These are phyloP conservation scores for Agrilus mali DNA, from an alignment of 2,888 invertebrate genomes.

Conservation along the genomic window DNA sequence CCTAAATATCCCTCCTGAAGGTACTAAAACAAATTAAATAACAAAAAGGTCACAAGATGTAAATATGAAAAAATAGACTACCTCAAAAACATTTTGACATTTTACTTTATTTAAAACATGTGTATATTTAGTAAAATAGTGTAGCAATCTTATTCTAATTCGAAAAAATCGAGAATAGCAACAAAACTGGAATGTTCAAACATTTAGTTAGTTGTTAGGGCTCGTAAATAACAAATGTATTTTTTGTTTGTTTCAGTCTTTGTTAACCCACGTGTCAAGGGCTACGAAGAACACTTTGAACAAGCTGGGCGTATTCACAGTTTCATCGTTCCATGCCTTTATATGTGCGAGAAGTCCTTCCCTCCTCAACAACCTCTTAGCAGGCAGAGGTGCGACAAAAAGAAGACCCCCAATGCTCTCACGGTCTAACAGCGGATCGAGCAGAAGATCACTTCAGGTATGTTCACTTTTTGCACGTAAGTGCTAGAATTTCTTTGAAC, in stretches of 20 bases:
- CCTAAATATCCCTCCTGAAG: too few species aligned
- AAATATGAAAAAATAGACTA: too few species aligned
- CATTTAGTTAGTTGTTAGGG: too few species aligned
- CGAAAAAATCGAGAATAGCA: too few species aligned
- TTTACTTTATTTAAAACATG: too few species aligned
- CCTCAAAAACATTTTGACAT: too few species aligned
- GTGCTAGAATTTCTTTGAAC: not conserved
- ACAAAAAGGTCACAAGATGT: too few species aligned
- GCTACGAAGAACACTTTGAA: constrained; percentile 90
- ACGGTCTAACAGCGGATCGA: constrained; percentile 79
- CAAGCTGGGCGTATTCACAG: constrained; percentile 93
- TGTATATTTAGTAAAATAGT: too few species aligned
- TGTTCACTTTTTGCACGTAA: constrained; percentile 20
- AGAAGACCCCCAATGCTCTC: constrained; percentile 81
- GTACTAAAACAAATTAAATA: too few species aligned
- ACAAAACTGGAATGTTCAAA: too few species aligned
- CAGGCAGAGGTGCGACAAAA: constrained; percentile 83
- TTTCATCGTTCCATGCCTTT: constrained; percentile 95
- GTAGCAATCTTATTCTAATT: too few species aligned
- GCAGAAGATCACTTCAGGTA: constrained; percentile 76
- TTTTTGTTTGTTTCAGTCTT: constrained; percentile 55
- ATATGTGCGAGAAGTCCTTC: constrained; percentile 94
- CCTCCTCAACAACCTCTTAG: constrained; percentile 78
- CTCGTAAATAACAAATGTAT: too few species aligned
- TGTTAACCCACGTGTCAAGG: constrained; percentile 88